These are phyloP conservation scores for Leuciscus idus DNA, from an alignment of 2,113 vertebrate species.

Conservation along the genomic window DNA sequence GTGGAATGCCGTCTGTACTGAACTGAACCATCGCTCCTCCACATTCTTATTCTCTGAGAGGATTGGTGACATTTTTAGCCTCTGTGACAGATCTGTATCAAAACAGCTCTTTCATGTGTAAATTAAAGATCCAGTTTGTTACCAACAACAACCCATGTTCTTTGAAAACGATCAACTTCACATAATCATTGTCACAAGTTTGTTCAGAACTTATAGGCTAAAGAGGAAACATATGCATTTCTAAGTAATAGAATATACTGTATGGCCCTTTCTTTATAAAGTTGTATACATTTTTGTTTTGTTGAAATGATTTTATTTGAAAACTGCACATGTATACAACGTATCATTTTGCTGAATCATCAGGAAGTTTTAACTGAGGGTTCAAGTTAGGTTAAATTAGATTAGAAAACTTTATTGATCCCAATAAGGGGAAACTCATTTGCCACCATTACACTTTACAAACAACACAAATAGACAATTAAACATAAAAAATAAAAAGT, in stretches of 20 bases:
- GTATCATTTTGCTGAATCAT: neutral
- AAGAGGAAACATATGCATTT: neutral
- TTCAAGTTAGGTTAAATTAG: neutral
- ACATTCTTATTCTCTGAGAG: constrained; percentile 23
- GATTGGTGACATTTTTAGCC: constrained; percentile 1
- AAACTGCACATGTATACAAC: neutral
- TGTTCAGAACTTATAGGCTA: neutral
- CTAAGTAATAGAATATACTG: neutral
- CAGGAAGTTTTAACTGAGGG: neutral
- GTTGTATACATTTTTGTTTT: neutral
- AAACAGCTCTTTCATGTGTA: neutral
- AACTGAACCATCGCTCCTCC: constrained; percentile 1
- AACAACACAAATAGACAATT: no score
- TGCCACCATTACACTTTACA: no score
- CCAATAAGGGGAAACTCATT: no score
- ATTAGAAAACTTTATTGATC: no score
- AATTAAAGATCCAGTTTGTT: neutral
- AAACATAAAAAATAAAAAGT: no score
- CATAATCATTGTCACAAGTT: neutral
- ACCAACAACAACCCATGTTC: neutral
- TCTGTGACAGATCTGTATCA: neutral
- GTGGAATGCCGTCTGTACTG: constrained; percentile 39
- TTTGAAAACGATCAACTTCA: neutral
- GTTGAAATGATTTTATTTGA: no score
- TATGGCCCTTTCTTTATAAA: neutral